These are phyloP conservation scores for Camponotus fellah DNA, from an alignment of 2,888 invertebrate genomes.

Conservation along the genomic window DNA sequence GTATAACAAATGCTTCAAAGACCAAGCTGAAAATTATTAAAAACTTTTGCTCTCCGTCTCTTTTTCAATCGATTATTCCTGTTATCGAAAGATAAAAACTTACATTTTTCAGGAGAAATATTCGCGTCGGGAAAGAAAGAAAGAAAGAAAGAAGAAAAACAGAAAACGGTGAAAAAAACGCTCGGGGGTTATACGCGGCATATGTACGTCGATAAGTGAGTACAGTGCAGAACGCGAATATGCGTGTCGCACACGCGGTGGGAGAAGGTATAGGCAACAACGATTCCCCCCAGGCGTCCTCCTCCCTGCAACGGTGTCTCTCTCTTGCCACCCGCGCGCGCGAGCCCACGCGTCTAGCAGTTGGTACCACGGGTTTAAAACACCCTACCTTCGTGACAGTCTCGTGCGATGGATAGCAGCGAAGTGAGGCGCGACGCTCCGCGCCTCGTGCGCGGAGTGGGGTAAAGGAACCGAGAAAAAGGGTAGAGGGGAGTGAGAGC, in stretches of 20 bases:
- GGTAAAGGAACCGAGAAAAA: background rate
- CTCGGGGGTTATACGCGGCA: background rate
- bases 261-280: slow-evolving; percentile 8
- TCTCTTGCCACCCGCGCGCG: slow-evolving; percentile 34
- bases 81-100: background rate
- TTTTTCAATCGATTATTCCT: background rate
- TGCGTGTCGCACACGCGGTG: slow-evolving; percentile 34
- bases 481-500: background rate
- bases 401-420: slow-evolving; percentile 57
- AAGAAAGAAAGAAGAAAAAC: background rate
- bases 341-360: slow-evolving; percentile 48
- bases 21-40: background rate
- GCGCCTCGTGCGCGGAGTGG: background rate
- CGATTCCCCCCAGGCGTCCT: background rate
- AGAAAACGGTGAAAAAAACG: background rate
- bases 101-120: background rate
- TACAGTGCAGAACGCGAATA: slow-evolving; percentile 1
- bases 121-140: background rate
- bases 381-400: slow-evolving; percentile 53
- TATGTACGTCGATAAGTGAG: slow-evolving; percentile 26
- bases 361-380: slow-evolving; percentile 65
- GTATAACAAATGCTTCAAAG: background rate
- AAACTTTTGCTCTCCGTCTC: no score
- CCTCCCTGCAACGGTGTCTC: slow-evolving; percentile 14
- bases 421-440: slow-evolving; percentile 38